Percentiles rank a stretch among this genome's conserved stretches.
Evolutionary conservation across 2,888 invertebrate species (phyloP).

Genomic region (Phaedon cochleariae): DNA sequence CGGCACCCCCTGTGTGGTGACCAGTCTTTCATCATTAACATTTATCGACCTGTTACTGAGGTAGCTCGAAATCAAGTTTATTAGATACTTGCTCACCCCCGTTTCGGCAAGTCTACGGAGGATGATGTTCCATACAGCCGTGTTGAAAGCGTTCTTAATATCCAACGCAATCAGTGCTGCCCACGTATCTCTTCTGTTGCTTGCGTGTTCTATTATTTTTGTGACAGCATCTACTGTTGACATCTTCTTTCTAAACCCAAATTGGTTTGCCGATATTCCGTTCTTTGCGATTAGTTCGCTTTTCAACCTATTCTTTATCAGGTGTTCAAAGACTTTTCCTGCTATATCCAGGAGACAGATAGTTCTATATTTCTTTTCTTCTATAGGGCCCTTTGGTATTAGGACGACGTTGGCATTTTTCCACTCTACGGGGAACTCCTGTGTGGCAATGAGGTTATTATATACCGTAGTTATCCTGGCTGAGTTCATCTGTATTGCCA

Average conservation of each 20-base stretch:
- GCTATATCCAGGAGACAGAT: constrained; percentile 12
- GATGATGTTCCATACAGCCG: constrained; percentile 14
- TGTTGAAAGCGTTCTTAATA: constrained; percentile 21
- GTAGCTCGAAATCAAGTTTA: constrained; percentile 8
- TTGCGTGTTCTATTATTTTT: background rate
- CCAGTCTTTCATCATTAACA: background rate
- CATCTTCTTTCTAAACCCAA: constrained; percentile 13
- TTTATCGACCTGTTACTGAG: constrained; percentile 9
- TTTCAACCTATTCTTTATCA: constrained; percentile 15
- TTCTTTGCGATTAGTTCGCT: constrained; percentile 5
- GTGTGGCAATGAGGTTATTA: constrained; percentile 17
- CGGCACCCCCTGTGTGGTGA: background rate
- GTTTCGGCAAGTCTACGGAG: background rate
- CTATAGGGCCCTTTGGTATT: constrained; percentile 20
- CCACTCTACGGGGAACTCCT: constrained; percentile 27
- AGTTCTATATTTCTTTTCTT: background rate
- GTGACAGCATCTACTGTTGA: constrained; percentile 17
- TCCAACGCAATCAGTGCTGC: constrained; percentile 6
- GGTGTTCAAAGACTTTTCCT: constrained; percentile 23
- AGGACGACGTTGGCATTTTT: constrained; percentile 26
- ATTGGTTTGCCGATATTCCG: constrained; percentile 10
- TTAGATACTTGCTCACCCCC: constrained; percentile 2
- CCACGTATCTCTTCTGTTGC: background rate
- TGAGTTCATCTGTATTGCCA: background rate
- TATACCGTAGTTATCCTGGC: background rate